Evolutionary conservation across 2,113 vertebrate genomes (phyloP).

Genomic region (Sclerurus mexicanus): DNA sequence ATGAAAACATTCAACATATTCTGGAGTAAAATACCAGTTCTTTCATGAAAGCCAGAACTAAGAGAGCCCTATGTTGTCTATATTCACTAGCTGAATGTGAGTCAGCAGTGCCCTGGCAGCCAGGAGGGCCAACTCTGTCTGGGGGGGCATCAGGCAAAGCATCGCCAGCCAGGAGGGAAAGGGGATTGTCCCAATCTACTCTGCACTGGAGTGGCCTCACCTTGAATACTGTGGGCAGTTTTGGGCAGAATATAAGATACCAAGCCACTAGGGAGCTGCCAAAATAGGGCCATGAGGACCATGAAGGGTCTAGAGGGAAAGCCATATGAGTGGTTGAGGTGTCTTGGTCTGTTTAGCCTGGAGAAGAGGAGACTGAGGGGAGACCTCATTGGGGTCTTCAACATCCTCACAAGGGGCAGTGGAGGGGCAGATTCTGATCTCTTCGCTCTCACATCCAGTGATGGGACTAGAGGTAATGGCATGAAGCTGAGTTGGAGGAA

Average conservation of each 20-base stretch:
- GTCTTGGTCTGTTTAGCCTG: neutral
- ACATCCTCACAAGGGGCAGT: neutral
- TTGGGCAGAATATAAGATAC: fast-evolving
- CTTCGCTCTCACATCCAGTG: neutral
- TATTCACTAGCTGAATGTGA: fast-evolving
- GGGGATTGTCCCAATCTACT: neutral
- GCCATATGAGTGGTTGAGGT: fast-evolving
- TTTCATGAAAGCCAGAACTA: neutral
- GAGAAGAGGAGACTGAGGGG: neutral
- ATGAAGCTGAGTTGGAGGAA: neutral
- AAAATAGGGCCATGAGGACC: fast-evolving
- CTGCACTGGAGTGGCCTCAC: fast-evolving
- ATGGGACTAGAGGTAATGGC: neutral
- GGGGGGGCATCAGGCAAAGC: neutral
- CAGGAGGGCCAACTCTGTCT: fast-evolving
- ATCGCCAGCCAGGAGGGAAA: fast-evolving
- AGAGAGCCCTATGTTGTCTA: neutral
- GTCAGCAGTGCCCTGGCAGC: neutral
- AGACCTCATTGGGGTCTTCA: neutral
- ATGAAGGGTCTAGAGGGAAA: neutral
- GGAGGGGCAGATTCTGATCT: neutral
- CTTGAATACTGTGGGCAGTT: fast-evolving
- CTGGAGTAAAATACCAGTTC: neutral
- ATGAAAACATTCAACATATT: neutral
- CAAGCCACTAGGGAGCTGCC: neutral